These are phyloP conservation scores for Cyclophora punctaria DNA, from an alignment of 2,888 invertebrate species.

Conservation along the genomic window DNA sequence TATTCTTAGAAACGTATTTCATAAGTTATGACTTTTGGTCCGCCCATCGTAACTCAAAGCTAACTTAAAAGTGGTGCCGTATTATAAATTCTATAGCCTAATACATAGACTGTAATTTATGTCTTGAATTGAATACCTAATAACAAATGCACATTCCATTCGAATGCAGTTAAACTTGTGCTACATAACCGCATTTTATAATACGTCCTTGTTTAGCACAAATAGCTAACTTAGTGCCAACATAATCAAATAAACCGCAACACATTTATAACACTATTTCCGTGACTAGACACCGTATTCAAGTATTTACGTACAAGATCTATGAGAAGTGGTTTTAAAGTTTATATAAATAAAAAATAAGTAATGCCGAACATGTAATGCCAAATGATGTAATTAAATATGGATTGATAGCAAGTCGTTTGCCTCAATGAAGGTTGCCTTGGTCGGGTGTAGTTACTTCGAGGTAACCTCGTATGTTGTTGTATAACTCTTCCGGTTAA, in stretches of 20 bases:
- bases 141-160: slow-evolving; percentile 17
- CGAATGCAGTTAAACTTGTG: slow-evolving; percentile 15
- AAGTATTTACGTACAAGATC: no score
- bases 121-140: no score
- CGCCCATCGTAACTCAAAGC: no score
- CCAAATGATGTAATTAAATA: slow-evolving; percentile 4
- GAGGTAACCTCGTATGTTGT: slow-evolving; percentile 33
- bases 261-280: slow-evolving; percentile 2
- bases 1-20: no score
- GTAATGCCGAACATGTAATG: neutral
- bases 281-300: neutral
- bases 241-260: slow-evolving; percentile 1
- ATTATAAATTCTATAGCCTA: no score
- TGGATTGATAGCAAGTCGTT: slow-evolving; percentile 33
- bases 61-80: no score
- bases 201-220: slow-evolving; percentile 15
- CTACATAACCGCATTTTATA: slow-evolving; percentile 16
- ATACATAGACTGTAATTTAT: no score
- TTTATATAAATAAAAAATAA: neutral
- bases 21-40: no score
- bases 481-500: slow-evolving; percentile 41
- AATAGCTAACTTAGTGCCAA: neutral
- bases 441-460: slow-evolving; percentile 11
- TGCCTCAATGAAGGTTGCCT: slow-evolving; percentile 35
- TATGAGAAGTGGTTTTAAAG: no score